A percentile compares a stretch with the other conserved stretches of the same genome.
phyloP scores from a whole-genome alignment of 2,797 vertebrate genomes.

The Pseudochirops cupreus region DNA sequence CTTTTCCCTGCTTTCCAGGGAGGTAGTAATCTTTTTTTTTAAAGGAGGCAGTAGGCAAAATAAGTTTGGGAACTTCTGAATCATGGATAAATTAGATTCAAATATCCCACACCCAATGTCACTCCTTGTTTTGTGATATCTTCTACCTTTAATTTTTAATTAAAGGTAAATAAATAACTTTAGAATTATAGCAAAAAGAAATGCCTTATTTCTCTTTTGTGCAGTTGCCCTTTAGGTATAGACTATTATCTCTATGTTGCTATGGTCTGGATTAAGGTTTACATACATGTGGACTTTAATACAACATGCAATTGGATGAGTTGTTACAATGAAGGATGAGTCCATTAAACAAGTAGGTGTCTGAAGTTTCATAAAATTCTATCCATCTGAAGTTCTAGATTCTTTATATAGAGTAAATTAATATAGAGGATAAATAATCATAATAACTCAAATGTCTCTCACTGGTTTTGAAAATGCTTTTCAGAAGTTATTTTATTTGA shows the following conservation, averaged over 20 bases:
- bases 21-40: too few relatives aligned
- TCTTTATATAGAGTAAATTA: conserved; percentile 34
- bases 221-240: conserved; percentile 41
- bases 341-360: conserved; percentile 56
- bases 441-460: not conserved
- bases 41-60: too few relatives aligned
- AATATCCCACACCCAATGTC: conserved; percentile 33
- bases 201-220: conserved; percentile 6
- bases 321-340: conserved; percentile 24
- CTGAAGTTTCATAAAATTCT: conserved; percentile 62
- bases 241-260: conserved; percentile 10
- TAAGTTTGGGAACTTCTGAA: too few relatives aligned
- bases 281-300: conserved; percentile 10
- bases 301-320: conserved; percentile 27
- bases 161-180: conserved; percentile 22
- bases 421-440: conserved; percentile 10
- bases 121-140: not conserved
- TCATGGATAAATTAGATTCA: conserved; percentile 22
- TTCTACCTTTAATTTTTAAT: conserved; percentile 47
- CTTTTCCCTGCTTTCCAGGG: too few relatives aligned
- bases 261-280: conserved; percentile 29
- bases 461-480: not conserved
- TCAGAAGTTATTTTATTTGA: not conserved
- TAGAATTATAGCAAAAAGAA: conserved; percentile 34
- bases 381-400: conserved; percentile 35